Percentiles rank a stretch among this genome's conserved stretches.
Conservation (phyloP, 2,113 vertebrate genomes). For the Daboia siamensis region DNA sequence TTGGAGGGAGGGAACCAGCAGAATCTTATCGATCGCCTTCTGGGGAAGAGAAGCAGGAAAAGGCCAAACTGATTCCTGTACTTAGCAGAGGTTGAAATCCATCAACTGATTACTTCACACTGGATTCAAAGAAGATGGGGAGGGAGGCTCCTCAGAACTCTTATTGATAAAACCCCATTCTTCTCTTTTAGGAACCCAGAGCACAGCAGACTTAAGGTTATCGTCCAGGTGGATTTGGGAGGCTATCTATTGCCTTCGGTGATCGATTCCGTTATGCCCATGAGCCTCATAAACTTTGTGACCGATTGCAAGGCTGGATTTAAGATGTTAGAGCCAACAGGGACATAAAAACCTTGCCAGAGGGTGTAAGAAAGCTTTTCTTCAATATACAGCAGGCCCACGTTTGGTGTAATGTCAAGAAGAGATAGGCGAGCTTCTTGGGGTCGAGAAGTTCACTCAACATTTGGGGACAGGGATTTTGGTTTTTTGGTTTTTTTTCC, state of each 20-base stretch:
- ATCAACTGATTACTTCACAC: background rate
- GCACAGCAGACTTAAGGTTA: constrained; percentile 58
- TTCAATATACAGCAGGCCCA: background rate
- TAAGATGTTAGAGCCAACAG: constrained; percentile 22
- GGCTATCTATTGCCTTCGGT: constrained; percentile 60
- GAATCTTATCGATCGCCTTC: background rate
- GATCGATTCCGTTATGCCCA: constrained; percentile 62
- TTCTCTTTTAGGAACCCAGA: constrained; percentile 60
- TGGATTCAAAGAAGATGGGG: background rate
- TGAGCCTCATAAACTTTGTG: constrained; percentile 59
- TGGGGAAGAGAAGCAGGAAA: background rate
- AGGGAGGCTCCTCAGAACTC: background rate
- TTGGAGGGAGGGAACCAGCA: too few relatives aligned
- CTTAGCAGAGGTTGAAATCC: background rate
- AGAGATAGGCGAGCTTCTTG: background rate
- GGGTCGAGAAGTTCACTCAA: background rate
- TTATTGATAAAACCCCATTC: background rate
- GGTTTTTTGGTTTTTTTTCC: too few relatives aligned
- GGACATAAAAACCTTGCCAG: background rate
- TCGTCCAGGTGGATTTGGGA: constrained; percentile 66
- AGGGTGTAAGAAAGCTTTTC: constrained; percentile 22
- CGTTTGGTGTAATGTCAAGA: constrained; percentile 15
- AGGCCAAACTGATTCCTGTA: background rate
- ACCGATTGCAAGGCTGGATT: constrained; percentile 54
- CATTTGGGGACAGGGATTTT: background rate